Evolutionary conservation across 2,888 invertebrate genomes (phyloP), one percentile per base, ranked within the genome.

Genomic region (Nipponacmea schrenckii): DNA sequence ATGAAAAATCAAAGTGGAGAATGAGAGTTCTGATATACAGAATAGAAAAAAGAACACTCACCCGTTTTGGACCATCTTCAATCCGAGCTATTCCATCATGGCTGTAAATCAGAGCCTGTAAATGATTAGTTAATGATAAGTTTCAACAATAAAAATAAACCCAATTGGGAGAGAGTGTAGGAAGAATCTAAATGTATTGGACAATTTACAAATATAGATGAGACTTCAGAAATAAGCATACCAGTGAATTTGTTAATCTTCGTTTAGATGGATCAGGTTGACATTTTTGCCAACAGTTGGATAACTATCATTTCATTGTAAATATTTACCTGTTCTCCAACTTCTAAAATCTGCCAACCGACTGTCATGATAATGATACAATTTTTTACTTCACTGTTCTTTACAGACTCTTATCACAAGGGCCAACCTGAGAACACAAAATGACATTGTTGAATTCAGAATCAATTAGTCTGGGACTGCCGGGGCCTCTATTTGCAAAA

Each of bases 11-110:
- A 48, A 48, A 48, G 17, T 56, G 0, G 10, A 0, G 0, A 20
- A 10, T 10, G 12, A 56, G 17, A 20, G 17, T 56, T 15, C 1
- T 56, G 5, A 2, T 31, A 20, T 20, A 50, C 50, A 56, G 56
- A 20, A 56, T 12, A 7, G 24, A 24, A 56, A 45, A 17, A 39
- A 0, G 3, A 24, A 56, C 12, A 77, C 70, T 71, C 79, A 85
- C 85, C 78, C 86, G 73, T 74, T 84, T 81, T 17, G 86, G 86
- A 20, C 86, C 86, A 75, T 83, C 83, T 79, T 85, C 84, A 66
- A 86, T 80, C 62, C 85, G 79, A 20, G 84, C 84, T 31, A 74
- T 73, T 5, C 86, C 86, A 68, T 82, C 76, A 65, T 81, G 79
- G 68, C 79, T 77, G 72, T 85, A 86, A 26, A 86, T 75, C 45